phyloP scores from a whole-genome alignment of 2,113 vertebrate genomes.

The Ibidorhyncha struthersii region DNA sequence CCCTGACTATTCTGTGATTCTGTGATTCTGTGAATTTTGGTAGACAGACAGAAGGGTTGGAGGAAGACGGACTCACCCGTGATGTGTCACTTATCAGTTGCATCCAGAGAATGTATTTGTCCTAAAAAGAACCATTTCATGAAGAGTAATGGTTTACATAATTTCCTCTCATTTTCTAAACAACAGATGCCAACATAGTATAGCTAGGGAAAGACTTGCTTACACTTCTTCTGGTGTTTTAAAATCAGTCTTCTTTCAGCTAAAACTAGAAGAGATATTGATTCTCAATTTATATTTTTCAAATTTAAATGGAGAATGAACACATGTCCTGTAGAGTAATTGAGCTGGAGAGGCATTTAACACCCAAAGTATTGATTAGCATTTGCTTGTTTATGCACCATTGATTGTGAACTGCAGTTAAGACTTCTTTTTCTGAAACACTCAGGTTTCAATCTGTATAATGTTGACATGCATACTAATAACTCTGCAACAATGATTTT shows the following conservation, averaged over 20 bases:
- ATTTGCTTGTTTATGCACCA: constrained; percentile 45
- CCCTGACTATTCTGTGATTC: too few species aligned
- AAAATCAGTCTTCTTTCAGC: constrained; percentile 14
- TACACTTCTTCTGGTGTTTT: neutral
- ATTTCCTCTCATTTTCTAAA: neutral
- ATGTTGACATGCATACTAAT: constrained; percentile 3
- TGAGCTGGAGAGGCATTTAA: constrained; percentile 53
- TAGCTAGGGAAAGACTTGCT: neutral
- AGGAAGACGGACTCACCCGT: neutral
- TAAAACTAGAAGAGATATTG: constrained; percentile 30
- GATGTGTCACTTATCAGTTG: neutral
- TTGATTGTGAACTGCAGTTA: constrained; percentile 62
- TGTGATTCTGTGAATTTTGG: too few species aligned
- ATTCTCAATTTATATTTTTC: constrained; percentile 61
- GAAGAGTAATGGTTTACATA: neutral
- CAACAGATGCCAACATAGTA: neutral
- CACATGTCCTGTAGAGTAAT: neutral
- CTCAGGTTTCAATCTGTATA: neutral
- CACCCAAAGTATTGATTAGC: constrained; percentile 46
- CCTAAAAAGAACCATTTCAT: neutral
- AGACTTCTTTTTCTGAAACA: constrained; percentile 14
- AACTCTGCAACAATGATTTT: neutral
- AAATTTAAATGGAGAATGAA: constrained; percentile 62
- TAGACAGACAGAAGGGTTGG: neutral
- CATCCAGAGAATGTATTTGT: neutral